Conservation (phyloP, 2,113 vertebrate species). For the Alaudala cheleensis region DNA sequence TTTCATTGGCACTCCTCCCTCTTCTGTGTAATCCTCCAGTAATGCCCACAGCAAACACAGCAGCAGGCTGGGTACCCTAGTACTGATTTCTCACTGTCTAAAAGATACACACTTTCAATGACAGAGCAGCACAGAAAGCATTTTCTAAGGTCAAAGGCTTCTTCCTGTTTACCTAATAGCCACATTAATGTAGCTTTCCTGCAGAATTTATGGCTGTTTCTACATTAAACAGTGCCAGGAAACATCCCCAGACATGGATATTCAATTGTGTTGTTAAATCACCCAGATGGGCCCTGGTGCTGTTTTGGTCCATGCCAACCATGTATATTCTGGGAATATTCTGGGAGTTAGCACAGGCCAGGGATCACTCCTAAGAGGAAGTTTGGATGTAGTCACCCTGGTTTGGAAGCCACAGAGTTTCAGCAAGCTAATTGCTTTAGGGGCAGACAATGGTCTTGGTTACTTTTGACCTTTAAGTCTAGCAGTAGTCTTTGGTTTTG, state of each 20-base stretch:
- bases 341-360: background rate
- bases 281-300: background rate
- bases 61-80: background rate
- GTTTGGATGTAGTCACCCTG: background rate
- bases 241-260: rapidly evolving
- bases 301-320: background rate
- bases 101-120: background rate
- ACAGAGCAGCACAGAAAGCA: background rate
- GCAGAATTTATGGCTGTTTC: background rate
- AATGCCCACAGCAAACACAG: background rate
- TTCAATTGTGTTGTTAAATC: background rate
- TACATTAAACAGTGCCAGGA: background rate
- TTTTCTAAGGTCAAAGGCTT: background rate
- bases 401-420: background rate
- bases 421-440: background rate
- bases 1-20: background rate
- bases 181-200: background rate
- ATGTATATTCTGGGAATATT: background rate
- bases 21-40: background rate
- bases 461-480: background rate
- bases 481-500: background rate
- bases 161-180: background rate
- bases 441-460: background rate
- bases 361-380: background rate
- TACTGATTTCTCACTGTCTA: background rate